Evolutionary conservation across 2,888 invertebrate species (phyloP), one percentile per base, ranked within the genome.

Genomic region (Abscondita cerata): DNA sequence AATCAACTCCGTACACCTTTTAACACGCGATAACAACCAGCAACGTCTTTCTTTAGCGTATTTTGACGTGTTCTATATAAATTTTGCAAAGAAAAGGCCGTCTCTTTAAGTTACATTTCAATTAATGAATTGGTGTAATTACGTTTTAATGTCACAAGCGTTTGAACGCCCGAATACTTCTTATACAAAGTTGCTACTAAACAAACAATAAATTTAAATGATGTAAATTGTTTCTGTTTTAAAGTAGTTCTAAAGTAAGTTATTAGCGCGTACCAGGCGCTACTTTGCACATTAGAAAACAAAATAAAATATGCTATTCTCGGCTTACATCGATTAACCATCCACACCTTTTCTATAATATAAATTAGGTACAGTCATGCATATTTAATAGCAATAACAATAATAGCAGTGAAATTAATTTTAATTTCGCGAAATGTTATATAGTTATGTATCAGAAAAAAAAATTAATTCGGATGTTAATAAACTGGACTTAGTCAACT

Each of bases 191-290:
- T 38, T 38, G 38, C 38, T 13, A 1, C 15, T 18, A 44, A 44
- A 44, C 16, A 59, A 63, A 59, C 51, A 59, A 59, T 51, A 20
- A 40, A 54, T 52, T 38, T 41, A 46, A 50, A 62, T 62, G 53
- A 57, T 31, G 55, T 52, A 64, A 64, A 65, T 65, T 63, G 63
- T 60, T 57, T 57, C 58, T 63, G 59, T 59, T 64, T 51, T 64
- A 66, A 66, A 66, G 64, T 62, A 62, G 57, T 59, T 59, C 64
- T 66, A 66, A 38, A 66, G 51, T 63, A 60, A 60, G 60, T 53
- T 63, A 63, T 63, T 66, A 60, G 53, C 9, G 55, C 55, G 66
- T 66, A 66, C 66, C 66, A 66, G 66, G 66, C 66, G 66, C 66
- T 33, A 64, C 52, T 57, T 64, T 46, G 63, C 59, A 54, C 63